Evolutionary conservation across 2,888 invertebrate species (phyloP), one percentile per base, ranked within the genome.

Genomic region (Tenthredo amoena): DNA sequence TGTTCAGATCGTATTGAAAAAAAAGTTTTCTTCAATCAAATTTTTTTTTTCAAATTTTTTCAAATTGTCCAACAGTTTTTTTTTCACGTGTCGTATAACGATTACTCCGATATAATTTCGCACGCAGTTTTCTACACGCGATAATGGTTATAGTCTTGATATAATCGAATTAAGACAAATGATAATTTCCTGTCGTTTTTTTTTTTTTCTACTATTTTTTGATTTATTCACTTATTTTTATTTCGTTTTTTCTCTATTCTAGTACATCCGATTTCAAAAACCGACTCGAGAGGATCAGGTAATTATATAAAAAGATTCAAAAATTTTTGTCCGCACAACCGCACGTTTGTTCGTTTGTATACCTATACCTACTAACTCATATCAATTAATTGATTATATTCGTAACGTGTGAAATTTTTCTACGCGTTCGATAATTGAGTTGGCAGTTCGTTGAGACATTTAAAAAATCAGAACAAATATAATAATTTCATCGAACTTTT

Each of bases 241-340:
- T 47, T 47, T 47, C 3, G 15, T 18, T 15, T 83, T 83, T 47
- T 43, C 37, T 83, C 50, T 50, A 83, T 83, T 83, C 68, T 83
- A 83, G 83, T 83, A 65, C 83, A 83, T 31, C 83, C 40, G 68
- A 68, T 68, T 83, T 68, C 68, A 68, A 65, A 83, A 83, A 83
- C 31, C 65, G 47, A 83, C 68, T 65, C 83, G 68, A 58, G 68
- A 79, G 72, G 84, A 85, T 86, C 86, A 88, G 87, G 87, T 87
- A 88, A 88, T 86, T 88, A 88, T 87, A 71, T 76, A 84, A 76
- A 76, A 83, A 84, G 81, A 77, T 34, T 72, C n/a, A 83, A 85
- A 86, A 79, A 65, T 71, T 82, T 65, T 79, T 55, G 47, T 84
- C 43, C 62, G 37, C 77, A 55, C 62, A 50, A 55, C 6, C 37